Conservation (phyloP, 2,113 vertebrate species). For the Oncorhynchus nerka region DNA sequence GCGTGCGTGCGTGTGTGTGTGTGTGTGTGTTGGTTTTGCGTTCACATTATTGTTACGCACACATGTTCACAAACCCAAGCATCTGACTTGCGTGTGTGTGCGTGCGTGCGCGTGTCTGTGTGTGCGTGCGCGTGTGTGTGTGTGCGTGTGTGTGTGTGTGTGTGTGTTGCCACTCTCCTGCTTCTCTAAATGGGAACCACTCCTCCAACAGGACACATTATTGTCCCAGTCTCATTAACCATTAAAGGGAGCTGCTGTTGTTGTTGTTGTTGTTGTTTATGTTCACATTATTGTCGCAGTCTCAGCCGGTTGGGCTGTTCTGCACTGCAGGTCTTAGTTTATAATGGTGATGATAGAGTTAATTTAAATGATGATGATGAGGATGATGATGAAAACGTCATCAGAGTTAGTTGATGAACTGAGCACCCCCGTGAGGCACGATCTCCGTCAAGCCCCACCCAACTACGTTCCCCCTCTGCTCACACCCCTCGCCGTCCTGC, state of each 20-base stretch:
- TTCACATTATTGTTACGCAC: too few species aligned
- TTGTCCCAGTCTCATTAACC: slow-evolving; percentile 46
- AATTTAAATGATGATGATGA: not conserved
- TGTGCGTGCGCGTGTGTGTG: not conserved
- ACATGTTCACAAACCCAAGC: too few species aligned
- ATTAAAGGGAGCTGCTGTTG: slow-evolving; percentile 14
- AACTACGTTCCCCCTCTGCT: slow-evolving; percentile 81
- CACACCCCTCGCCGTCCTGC: slow-evolving; percentile 67
- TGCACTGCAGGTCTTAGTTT: slow-evolving; percentile 22
- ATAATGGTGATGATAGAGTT: slow-evolving; percentile 10
- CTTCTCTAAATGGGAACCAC: slow-evolving; percentile 35
- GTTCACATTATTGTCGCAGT: slow-evolving; percentile 3
- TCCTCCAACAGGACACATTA: slow-evolving; percentile 16
- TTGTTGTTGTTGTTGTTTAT: not conserved
- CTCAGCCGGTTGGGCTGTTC: slow-evolving; percentile 18
- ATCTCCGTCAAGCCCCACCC: slow-evolving; percentile 93
- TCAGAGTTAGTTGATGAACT: slow-evolving; percentile 77
- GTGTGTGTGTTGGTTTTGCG: not conserved
- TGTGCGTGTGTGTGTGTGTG: not conserved
- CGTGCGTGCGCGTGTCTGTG: too few species aligned
- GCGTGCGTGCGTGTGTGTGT: not conserved
- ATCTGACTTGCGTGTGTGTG: too few species aligned
- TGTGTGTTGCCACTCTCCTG: slow-evolving; percentile 8
- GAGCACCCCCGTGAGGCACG: slow-evolving; percentile 83
- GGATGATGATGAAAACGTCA: not conserved